Evolutionary conservation across 2,888 invertebrate species (phyloP).

Genomic region (Halocaridina rubra): DNA sequence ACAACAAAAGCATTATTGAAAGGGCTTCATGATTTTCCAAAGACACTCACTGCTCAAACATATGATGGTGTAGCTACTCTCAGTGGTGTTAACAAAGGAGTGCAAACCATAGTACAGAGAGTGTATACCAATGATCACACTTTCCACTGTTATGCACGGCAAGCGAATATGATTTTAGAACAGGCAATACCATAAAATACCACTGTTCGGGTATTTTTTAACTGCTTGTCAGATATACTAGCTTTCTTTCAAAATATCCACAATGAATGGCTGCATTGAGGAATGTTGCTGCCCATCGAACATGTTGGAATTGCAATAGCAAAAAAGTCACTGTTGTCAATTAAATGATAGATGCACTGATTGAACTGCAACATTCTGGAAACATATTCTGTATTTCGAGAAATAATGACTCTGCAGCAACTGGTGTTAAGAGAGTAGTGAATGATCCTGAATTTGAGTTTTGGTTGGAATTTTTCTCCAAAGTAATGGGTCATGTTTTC

Average conservation of each 20-base stretch:
- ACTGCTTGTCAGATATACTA: slow-evolving; percentile 37
- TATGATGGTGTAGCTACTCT: slow-evolving; percentile 66
- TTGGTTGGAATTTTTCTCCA: slow-evolving; percentile 15
- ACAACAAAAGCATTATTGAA: slow-evolving; percentile 58
- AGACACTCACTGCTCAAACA: too few relatives aligned
- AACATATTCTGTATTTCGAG: slow-evolving; percentile 10
- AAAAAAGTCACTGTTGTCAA: slow-evolving; percentile 20
- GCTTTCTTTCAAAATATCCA: slow-evolving; percentile 23
- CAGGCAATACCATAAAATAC: background rate
- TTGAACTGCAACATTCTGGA: slow-evolving; percentile 24
- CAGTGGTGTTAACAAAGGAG: slow-evolving; percentile 64
- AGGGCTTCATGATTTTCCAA: slow-evolving; percentile 64
- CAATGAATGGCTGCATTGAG: slow-evolving; percentile 30
- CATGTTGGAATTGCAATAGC: background rate
- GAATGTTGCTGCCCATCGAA: slow-evolving; percentile 5
- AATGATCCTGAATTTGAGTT: slow-evolving; percentile 21
- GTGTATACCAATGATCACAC: slow-evolving; percentile 44
- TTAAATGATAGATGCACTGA: background rate
- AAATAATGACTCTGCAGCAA: slow-evolving; percentile 11
- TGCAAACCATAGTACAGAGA: slow-evolving; percentile 65
- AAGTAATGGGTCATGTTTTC: slow-evolving; percentile 18
- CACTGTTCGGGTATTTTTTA: slow-evolving; percentile 24
- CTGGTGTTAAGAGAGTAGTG: slow-evolving; percentile 12
- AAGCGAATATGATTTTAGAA: slow-evolving; percentile 55
- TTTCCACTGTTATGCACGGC: slow-evolving; percentile 61